Conservation (phyloP, 1,140 invertebrate species). For the Rhizoglyphus robini region DNA sequence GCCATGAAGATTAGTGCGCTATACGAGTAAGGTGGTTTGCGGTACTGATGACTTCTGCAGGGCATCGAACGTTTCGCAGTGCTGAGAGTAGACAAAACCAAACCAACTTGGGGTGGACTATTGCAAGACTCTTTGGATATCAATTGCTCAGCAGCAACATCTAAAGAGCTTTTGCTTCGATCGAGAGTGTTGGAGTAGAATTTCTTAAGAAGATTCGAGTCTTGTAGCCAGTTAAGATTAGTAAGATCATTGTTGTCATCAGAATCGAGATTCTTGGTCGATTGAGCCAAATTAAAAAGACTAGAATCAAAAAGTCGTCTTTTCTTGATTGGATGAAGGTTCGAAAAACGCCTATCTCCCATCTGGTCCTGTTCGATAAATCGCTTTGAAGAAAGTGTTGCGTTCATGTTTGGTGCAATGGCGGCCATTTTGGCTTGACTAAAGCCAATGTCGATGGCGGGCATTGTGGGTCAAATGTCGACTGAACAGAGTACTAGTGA, state of each 20-base stretch:
- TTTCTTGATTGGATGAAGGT: neutral
- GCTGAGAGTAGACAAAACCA: no score
- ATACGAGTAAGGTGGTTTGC: conserved; percentile 86
- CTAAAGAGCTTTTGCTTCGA: conserved; percentile 23
- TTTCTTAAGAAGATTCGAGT: conserved; percentile 67
- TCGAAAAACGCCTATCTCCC: neutral
- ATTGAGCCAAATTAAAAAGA: neutral
- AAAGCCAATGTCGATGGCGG: neutral
- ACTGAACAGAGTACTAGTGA: neutral
- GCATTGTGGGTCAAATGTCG: neutral
- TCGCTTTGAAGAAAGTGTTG: no score
- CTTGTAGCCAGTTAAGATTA: conserved; percentile 74
- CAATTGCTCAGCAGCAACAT: conserved; percentile 30
- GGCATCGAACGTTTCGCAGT: conserved; percentile 9
- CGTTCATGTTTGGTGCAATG: neutral
- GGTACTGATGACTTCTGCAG: no score
- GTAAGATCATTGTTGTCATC: conserved; percentile 65
- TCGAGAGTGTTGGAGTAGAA: conserved; percentile 23
- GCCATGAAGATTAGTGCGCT: conserved; percentile 95
- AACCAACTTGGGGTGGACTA: no score
- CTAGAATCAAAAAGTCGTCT: neutral
- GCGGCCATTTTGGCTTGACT: neutral
- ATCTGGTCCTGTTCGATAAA: no score
- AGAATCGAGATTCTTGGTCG: neutral
- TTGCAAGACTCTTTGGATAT: conserved; percentile 27